These are phyloP conservation scores for Sebastolobus alascanus DNA, from an alignment of 2,797 vertebrate genomes.

Conservation along the genomic window DNA sequence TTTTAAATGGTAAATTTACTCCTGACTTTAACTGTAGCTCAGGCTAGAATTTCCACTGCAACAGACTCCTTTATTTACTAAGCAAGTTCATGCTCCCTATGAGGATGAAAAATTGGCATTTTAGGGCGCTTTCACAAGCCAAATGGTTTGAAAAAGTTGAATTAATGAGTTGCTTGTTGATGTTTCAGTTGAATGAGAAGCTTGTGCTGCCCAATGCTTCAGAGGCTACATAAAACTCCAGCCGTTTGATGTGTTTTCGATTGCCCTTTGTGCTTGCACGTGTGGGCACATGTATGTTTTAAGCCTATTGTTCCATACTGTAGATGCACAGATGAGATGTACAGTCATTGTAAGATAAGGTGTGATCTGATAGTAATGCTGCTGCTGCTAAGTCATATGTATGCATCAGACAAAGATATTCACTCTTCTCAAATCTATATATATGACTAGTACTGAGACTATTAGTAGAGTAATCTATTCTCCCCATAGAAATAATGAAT, in stretches of 20 bases:
- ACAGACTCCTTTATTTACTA: not conserved
- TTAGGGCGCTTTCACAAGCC: no score
- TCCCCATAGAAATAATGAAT: not conserved
- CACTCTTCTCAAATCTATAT: not conserved
- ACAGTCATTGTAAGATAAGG: not conserved
- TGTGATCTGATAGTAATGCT: no score
- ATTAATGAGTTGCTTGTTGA: not conserved
- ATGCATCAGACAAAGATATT: not conserved
- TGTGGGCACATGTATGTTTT: not conserved
- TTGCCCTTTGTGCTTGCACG: not conserved
- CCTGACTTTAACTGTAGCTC: not conserved
- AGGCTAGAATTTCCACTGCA: not conserved
- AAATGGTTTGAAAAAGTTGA: not conserved
- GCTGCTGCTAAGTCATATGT: not conserved
- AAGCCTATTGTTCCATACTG: not conserved
- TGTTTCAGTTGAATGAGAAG: slow-evolving; percentile 13
- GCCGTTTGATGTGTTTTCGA: not conserved
- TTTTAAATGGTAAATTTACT: not conserved
- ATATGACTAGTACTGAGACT: not conserved
- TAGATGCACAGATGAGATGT: not conserved
- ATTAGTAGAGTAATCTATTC: not conserved
- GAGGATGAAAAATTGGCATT: not conserved
- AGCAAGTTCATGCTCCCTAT: not conserved
- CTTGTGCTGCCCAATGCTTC: not conserved
- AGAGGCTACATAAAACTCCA: not conserved